phyloP scores from a whole-genome alignment of 2,797 vertebrate species.

The Poecilia gillii region DNA sequence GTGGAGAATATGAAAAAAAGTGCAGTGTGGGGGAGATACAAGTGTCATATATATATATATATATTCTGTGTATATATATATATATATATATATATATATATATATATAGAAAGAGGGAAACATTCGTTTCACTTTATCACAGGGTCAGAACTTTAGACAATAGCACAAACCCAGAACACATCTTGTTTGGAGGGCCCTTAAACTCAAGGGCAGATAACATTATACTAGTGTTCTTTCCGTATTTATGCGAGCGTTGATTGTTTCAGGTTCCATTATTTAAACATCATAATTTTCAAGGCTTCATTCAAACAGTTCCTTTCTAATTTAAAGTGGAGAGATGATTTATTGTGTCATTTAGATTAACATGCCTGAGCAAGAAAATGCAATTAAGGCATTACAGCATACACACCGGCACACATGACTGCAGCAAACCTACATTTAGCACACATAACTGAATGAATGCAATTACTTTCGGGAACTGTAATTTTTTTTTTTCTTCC shows the following conservation, averaged over 20 bases:
- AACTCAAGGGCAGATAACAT: constrained; percentile 75
- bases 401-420: constrained; percentile 13
- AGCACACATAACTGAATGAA: background rate
- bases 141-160: constrained; percentile 55
- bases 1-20: constrained; percentile 52
- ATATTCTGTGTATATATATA: background rate
- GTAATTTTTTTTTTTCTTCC: constrained; percentile 14
- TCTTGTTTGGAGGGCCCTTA: constrained; percentile 32
- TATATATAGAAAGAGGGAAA: background rate
- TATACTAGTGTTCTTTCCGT: constrained; percentile 41
- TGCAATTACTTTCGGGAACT: constrained; percentile 9
- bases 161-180: constrained; percentile 26
- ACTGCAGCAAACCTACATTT: constrained; percentile 8
- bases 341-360: constrained; percentile 23
- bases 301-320: constrained; percentile 38
- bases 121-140: constrained; percentile 54
- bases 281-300: constrained; percentile 28
- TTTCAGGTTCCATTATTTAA: constrained; percentile 36
- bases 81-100: background rate
- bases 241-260: constrained; percentile 53
- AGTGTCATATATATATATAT: constrained; percentile 26
- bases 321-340: constrained; percentile 55
- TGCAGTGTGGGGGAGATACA: constrained; percentile 33
- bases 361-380: constrained; percentile 26
- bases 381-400: constrained; percentile 11